These are phyloP conservation scores for Gallinago nigripennis DNA, from an alignment of 2,797 vertebrate species.

Conservation along the genomic window DNA sequence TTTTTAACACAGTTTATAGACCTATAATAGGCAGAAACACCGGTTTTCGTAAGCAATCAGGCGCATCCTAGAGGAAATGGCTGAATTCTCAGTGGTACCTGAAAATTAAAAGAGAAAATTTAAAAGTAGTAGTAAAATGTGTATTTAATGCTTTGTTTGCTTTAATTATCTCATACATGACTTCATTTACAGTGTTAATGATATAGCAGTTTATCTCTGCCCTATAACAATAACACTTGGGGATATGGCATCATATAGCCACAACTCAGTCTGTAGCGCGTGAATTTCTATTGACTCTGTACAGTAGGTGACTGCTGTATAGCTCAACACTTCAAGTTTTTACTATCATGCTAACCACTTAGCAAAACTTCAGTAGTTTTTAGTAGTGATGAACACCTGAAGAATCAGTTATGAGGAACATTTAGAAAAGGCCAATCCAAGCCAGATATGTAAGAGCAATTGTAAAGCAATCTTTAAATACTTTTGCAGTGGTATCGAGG, in stretches of 20 bases:
- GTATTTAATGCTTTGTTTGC: not conserved
- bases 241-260: not conserved
- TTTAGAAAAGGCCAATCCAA: not conserved
- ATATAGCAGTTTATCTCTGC: not conserved
- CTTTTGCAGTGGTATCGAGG: not conserved
- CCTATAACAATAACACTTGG: not conserved
- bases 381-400: not conserved
- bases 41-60: not conserved
- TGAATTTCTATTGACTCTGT: conserved; percentile 6
- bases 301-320: not conserved
- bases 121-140: not conserved
- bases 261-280: conserved; percentile 13
- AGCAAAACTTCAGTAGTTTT: not conserved
- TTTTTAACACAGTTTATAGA: not conserved
- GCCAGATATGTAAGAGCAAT: not conserved
- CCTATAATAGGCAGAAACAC: not conserved
- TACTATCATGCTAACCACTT: not conserved
- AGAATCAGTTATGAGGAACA: not conserved
- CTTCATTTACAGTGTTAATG: conserved; percentile 35
- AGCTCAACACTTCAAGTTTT: not conserved
- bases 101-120: not conserved
- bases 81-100: not conserved
- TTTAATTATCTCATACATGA: conserved; percentile 18
- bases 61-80: not conserved
- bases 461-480: not conserved